Evolutionary conservation across 2,797 vertebrate genomes (phyloP).

Genomic region (Sarcoramphus papa): DNA sequence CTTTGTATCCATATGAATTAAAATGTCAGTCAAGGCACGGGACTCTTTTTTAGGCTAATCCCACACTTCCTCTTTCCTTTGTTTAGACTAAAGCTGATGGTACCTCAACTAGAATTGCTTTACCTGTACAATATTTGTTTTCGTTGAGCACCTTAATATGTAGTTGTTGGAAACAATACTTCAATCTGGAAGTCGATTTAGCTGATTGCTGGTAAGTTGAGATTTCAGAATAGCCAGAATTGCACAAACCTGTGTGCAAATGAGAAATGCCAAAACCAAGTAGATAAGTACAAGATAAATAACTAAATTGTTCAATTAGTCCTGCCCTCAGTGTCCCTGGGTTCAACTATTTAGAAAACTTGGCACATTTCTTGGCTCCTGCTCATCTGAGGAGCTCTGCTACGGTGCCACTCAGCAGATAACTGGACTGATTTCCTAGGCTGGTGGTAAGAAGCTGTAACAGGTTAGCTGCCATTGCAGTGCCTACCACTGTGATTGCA

Average conservation of each 20-base stretch:
- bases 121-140: neutral
- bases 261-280: neutral
- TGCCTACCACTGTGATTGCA: neutral
- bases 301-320: neutral
- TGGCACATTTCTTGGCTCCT: neutral
- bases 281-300: neutral
- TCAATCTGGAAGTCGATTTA: neutral
- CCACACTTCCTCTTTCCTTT: neutral
- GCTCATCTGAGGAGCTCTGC: neutral
- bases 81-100: neutral
- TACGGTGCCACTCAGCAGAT: neutral
- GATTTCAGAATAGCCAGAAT: neutral
- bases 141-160: neutral
- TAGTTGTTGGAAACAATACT: neutral
- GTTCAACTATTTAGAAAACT: neutral
- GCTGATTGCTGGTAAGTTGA: neutral
- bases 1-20: neutral
- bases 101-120: neutral
- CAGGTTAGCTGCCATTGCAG: neutral
- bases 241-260: neutral
- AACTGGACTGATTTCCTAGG: neutral
- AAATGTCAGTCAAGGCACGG: neutral
- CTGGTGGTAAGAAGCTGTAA: neutral
- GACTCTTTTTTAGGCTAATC: neutral
- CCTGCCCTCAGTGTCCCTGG: neutral